Base-by-base conservation (phyloP, 2,888 invertebrate genomes). In the Phlogophora meticulosa region DNA sequence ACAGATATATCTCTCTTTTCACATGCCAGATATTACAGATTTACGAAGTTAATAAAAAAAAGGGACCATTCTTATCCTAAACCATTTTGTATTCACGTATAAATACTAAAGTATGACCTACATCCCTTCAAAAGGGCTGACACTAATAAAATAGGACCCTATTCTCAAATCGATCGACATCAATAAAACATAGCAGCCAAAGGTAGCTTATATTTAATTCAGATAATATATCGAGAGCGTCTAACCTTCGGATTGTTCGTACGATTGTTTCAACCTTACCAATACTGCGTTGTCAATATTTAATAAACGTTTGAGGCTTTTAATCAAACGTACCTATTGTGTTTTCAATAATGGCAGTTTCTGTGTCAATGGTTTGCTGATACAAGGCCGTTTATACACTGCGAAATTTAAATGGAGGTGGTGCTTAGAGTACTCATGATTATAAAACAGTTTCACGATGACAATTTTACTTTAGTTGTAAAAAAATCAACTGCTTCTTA, bases 141-240 rank as follows among this genome's bases (percentile, higher is more conserved):
- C 22, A 42, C 40, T 42, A 48, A 69, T 46, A 46, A 66, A 58
- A 67, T 20, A 17, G n/a, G 40, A 4, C 49, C 32, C 34, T 51
- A 36, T 49, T 42, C 55, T 34, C 43, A 40, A 68, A 75, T 69
- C 69, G 55, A 75, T 56, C n/a, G 17, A 15, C 17, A 60, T 72
- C 40, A 56, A 60, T 72, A 76, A 75, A 60, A 69, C 76, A 72
- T 43, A 9, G 9, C 11, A 48, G 24, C 28, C 51, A 17, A 7
- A 46, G 40, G 17, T 43, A 17, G 4, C 28, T 28, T 4, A 76
- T 73, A 76, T 73, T 57, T 73, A 61, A 76, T 73, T 76, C 76
- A 73, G n/a, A 57, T 34, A 48, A 55, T 58, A 40, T 70, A 73
- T 76, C 48, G 61, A 61, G 17, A 17, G 22, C 40, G 17, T 22